These are phyloP conservation scores for Plagodis dolabraria DNA, from an alignment of 2,888 invertebrate species.

Conservation along the genomic window DNA sequence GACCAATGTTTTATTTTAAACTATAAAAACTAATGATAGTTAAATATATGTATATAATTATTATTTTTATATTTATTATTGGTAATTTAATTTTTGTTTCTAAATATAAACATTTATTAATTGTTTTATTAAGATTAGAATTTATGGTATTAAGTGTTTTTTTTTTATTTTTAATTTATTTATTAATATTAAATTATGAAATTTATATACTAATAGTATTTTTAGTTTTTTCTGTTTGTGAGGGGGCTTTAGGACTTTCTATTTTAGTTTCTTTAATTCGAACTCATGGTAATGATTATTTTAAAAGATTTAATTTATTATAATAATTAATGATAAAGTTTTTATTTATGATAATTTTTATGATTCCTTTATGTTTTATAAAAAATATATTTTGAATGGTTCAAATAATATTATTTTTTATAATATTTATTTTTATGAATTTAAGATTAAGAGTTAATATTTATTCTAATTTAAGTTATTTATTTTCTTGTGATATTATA, in stretches of 20 bases:
- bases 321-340: constrained; percentile 83
- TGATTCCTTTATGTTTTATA: constrained; percentile 42
- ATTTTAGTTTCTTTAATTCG: constrained; percentile 87
- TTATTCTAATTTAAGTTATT: constrained; percentile 70
- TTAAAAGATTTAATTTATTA: constrained; percentile 29
- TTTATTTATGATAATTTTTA: constrained; percentile 75
- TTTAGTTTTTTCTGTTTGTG: constrained; percentile 64
- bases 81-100: constrained; percentile 45
- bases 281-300: constrained; percentile 37
- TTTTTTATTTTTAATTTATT: constrained; percentile 77
- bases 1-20: constrained; percentile 86
- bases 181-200: constrained; percentile 74
- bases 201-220: constrained; percentile 31
- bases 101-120: constrained; percentile 85
- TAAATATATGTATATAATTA: constrained; percentile 64
- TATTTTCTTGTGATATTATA: constrained; percentile 78
- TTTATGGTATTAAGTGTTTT: constrained; percentile 85
- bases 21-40: constrained; percentile 52
- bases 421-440: constrained; percentile 79
- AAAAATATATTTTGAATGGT: constrained; percentile 82
- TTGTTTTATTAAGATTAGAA: constrained; percentile 85
- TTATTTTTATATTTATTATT: constrained; percentile 77
- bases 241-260: constrained; percentile 86
- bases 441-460: constrained; percentile 58
- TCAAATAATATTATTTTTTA: constrained; percentile 77